These are phyloP conservation scores for Thymallus thymallus DNA, from an alignment of 2,113 vertebrate species.

Conservation along the genomic window DNA sequence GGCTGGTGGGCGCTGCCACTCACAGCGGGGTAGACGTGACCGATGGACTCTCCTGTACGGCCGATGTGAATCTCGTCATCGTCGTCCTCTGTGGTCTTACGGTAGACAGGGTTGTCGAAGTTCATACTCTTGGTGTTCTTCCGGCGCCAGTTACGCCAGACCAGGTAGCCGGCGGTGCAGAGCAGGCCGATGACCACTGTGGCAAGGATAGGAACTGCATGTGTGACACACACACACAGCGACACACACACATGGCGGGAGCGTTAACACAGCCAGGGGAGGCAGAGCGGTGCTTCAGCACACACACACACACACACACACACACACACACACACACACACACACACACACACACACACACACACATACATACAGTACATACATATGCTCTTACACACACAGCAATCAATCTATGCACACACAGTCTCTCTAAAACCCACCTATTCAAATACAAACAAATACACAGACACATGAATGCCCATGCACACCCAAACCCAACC, in stretches of 20 bases:
- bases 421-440: no score
- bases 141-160: constrained; percentile 98
- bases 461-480: no score
- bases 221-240: constrained; percentile 67
- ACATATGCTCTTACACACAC: no score
- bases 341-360: constrained; percentile 41
- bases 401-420: no score
- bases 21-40: constrained; percentile 96
- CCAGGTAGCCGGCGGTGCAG: constrained; percentile 91
- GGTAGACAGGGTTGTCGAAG: constrained; percentile 98
- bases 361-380: constrained; percentile 4
- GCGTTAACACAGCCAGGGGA: constrained; percentile 80
- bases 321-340: no score
- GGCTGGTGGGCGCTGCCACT: constrained; percentile 78
- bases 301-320: constrained; percentile 3
- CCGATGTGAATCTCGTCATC: constrained; percentile 96
- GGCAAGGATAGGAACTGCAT: constrained; percentile 81
- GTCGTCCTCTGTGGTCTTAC: constrained; percentile 96
- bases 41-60: constrained; percentile 85
- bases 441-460: no score
- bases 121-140: constrained; percentile 99
- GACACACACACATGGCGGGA: constrained; percentile 70
- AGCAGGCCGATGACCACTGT: constrained; percentile 89
- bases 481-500: no score
- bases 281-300: constrained; percentile 68